Percentiles rank a stretch among this genome's conserved stretches.
Conservation (phyloP, 2,888 invertebrate species). For the Alsophila aescularia region DNA sequence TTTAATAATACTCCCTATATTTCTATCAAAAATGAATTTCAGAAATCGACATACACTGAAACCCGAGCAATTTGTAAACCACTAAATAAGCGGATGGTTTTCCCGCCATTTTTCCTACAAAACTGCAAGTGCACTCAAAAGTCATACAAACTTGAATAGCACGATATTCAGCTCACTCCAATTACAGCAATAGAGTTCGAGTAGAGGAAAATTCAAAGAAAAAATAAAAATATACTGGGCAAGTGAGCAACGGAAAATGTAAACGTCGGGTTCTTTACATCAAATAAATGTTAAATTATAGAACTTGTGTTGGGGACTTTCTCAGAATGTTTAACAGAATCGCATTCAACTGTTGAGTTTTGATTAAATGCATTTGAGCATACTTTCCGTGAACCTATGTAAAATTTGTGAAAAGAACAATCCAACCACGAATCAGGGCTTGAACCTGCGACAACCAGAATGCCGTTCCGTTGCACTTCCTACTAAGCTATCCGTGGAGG, state of each 20-base stretch:
- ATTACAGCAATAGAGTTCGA: constrained; percentile 58
- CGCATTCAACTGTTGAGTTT: too few species aligned
- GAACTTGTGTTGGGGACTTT: background rate
- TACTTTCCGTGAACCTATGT: too few species aligned
- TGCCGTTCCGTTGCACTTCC: too few species aligned
- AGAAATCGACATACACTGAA: background rate
- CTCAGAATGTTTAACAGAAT: too few species aligned
- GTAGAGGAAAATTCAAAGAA: constrained; percentile 49
- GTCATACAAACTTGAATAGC: constrained; percentile 51
- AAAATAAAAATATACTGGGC: constrained; percentile 31
- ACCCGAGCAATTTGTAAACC: background rate
- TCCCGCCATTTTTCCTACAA: constrained; percentile 6
- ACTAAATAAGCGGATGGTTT: constrained; percentile 8
- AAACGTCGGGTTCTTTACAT: background rate
- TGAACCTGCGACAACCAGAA: too few species aligned
- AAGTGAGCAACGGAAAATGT: background rate
- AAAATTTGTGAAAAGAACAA: too few species aligned
- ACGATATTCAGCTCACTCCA: constrained; percentile 59
- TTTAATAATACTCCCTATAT: too few species aligned
- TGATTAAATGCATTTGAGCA: too few species aligned
- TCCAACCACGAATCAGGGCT: too few species aligned
- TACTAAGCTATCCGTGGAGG: too few species aligned
- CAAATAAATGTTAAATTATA: background rate
- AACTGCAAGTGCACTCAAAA: constrained; percentile 41
- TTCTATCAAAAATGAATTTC: background rate